Percentiles rank a stretch among this genome's conserved stretches.
Evolutionary conservation across 2,888 invertebrate species (phyloP).

Genomic region (Hydropsyche betteni): DNA sequence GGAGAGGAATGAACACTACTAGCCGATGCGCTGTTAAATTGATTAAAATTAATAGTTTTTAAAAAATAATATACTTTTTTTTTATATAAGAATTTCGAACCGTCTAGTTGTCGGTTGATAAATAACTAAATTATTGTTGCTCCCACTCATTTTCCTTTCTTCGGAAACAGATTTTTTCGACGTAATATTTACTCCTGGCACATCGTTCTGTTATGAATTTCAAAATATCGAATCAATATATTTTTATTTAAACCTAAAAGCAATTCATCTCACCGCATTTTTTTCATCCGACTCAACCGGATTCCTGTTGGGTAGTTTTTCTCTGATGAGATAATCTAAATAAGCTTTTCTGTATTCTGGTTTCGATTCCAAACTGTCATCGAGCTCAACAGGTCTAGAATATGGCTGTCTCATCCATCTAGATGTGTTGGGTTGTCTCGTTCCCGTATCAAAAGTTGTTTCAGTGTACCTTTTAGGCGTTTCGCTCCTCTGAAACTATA

Average conservation of each 20-base stretch:
- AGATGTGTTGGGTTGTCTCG: neutral
- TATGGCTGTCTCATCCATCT: slow-evolving; percentile 38
- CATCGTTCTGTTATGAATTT: neutral
- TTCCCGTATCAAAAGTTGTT: neutral
- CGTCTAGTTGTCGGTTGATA: slow-evolving; percentile 46
- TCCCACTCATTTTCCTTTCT: slow-evolving; percentile 21
- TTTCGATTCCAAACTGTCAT: slow-evolving; percentile 56
- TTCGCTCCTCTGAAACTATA: slow-evolving; percentile 14
- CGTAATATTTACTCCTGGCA: neutral
- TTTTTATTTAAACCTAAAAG: neutral
- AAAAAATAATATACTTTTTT: too few species aligned
- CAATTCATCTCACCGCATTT: slow-evolving; percentile 2
- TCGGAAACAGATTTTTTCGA: neutral
- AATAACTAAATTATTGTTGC: slow-evolving; percentile 19
- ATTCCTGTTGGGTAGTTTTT: slow-evolving; percentile 52
- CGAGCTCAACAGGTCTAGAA: slow-evolving; percentile 40
- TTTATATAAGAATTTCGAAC: slow-evolving; percentile 17
- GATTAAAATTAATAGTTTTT: neutral
- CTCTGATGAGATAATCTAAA: slow-evolving; percentile 60
- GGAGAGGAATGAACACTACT: slow-evolving; percentile 44
- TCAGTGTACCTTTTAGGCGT: neutral
- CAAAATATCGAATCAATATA: too few species aligned
- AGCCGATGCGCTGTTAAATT: slow-evolving; percentile 41
- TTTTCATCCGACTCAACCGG: neutral
- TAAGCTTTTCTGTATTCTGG: slow-evolving; percentile 64